Evolutionary conservation across 1,140 invertebrate species (phyloP), one percentile per base, ranked within the genome.

Genomic region (Pogonognathellus flavescens): DNA sequence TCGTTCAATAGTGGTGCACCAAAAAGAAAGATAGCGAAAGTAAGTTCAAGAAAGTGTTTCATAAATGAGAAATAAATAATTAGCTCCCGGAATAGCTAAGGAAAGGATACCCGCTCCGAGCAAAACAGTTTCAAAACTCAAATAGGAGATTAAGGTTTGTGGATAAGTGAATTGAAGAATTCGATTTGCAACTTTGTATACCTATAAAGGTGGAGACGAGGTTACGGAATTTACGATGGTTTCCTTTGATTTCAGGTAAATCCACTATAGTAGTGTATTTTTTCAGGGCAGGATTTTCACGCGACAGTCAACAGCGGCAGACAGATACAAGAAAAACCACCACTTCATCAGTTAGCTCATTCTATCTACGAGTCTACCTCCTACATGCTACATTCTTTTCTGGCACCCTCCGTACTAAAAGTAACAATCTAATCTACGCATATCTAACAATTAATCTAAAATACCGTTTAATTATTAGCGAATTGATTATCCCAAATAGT

Each of bases 181-280:
- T 76, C 41, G 70, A 76, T 76, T 66, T 76, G 70, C 70, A 76
- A 76, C 70, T 76, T 76, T 76, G 41, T 76, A 76, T 76, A 76
- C 96, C 97, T 96, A 98, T 97, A 91, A 96, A 97, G 93, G 95
- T 97, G 93, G 96, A 96, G 92, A 98, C 97, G 93, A 98, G 94
- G 91, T 96, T 97, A 93, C 96, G 95, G 95, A 98, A 98, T 94
- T 97, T 97, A 93, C 96, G 95, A 93, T 98, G 97, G 92, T 97
- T 96, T 91, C 97, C 97, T 93, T 97, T 97, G 93, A 97, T 96
- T 94, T 97, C 96, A 92, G 96, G 96, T 92, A 97, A 94, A 94
- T 97, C 96, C 95, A 97, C 96, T 97, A 91, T 90, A 90, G 88
- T 90, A 89, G 80, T 55, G 80, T 57, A 81, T 53, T 55, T 76